Base-by-base conservation (phyloP, 1,140 invertebrate species). In the Asobara japonica region DNA sequence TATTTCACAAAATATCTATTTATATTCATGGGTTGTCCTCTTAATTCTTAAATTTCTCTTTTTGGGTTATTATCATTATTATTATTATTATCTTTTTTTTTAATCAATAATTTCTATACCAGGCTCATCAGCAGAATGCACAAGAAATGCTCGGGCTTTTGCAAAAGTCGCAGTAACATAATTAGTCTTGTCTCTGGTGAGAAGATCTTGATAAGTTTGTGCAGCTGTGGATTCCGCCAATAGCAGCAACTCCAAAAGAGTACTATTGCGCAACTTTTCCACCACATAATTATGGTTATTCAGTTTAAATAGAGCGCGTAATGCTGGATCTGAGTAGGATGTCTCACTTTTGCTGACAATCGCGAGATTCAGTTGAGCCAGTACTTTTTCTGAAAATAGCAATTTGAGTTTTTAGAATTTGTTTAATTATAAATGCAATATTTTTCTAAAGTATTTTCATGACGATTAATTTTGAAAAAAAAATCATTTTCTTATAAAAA, bases 241-340 rank as follows among this genome's bases (percentile, higher is more conserved):
- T 51, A 91, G 88, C 22, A 97, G 91, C 25, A 97, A 85, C 71
- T 95, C 94, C 78, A 98, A 88, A 2, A 98, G 86, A 2, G 92
- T 92, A 73, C 94, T 96, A 73, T 94, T 90, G 77, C 95, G 93
- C 22, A 98, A 87, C 38, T 95, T 94, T 87, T 96, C 97, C 6
- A 98, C 87, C 69, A 98, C 93, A 80, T 98, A 97, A 86, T 97
- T 94, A 72, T 95, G 95, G 83, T 98, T 98, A 85, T 98, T 98
- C 18, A 98, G 87, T 4, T 95, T 89, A 82, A 97, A 98, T 33
- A 97, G 91, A 51, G 95, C 93, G 79, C 94, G 93, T 8, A 97
- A 89, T 22, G 93, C 93, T 62, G 90, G 87, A 81, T 97, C 96
- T 30, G 90, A 91, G 75, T 96, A 97, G 3, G 87, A 86, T 73